These are phyloP conservation scores for Chironomus tepperi DNA, from an alignment of 1,140 invertebrate species.

Conservation along the genomic window DNA sequence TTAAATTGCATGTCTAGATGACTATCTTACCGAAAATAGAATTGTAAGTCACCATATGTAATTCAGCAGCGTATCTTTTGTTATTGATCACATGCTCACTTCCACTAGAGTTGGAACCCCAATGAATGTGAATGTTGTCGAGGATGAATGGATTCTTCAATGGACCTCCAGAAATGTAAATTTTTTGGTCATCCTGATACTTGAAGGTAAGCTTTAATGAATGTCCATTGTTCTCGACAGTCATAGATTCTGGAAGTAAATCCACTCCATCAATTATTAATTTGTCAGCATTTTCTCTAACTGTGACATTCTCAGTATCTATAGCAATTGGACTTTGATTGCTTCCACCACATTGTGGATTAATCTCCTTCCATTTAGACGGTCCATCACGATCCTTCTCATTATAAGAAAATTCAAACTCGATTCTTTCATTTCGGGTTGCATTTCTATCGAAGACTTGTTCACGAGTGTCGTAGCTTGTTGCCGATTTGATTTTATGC, in stretches of 20 bases:
- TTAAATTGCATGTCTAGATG: neutral
- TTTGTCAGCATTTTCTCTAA: neutral
- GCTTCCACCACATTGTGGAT: neutral
- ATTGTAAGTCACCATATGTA: neutral
- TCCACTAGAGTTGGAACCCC: neutral
- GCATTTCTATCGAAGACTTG: neutral
- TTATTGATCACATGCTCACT: neutral
- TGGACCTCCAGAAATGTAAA: neutral
- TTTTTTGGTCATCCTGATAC: neutral
- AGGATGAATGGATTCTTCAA: neutral
- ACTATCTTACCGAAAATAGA: neutral
- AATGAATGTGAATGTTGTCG: neutral
- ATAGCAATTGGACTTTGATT: neutral
- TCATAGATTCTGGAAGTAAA: neutral
- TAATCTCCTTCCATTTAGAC: neutral
- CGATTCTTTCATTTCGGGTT: neutral
- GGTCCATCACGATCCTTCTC: neutral
- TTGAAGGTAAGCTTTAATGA: neutral
- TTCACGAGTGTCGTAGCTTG: neutral
- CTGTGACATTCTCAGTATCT: neutral
- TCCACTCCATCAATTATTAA: neutral
- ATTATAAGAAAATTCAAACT: neutral
- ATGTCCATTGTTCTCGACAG: constrained; percentile 9
- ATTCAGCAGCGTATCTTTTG: neutral
- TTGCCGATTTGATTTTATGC: neutral